Base-by-base conservation (phyloP, 2,888 invertebrate species). In the Coremacera marginata region DNA sequence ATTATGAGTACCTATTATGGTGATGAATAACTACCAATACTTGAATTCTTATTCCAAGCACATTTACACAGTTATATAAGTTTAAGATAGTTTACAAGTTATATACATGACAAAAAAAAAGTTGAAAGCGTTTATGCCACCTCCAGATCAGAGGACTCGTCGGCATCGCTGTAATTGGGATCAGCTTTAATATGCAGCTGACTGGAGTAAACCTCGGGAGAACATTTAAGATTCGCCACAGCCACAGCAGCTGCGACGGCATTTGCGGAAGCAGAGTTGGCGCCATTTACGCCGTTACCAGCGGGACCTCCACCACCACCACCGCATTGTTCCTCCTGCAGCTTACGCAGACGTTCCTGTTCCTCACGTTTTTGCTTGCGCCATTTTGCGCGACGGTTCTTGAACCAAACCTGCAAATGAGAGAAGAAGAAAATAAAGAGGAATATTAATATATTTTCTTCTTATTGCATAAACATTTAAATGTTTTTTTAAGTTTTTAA, bases 351-450 rank as follows among this genome's bases (percentile, higher is more conserved):
- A 78, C 95, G 90, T 89, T 95, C 95, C 89, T 95, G 94, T 88
- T 95, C 94, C 88, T 95, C 98, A 2, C 97, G 93, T 88, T 97
- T 97, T 88, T 97, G 97, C 87, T 98, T 98, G 82, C 98, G 93
- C 97, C 97, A 98, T 91, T 98, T 98, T 83, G 98, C 98, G 55
- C 98, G 92, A 25, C 98, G 93, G 89, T 98, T 98, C 90, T 98
- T 98, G 90, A 98, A 98, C 98, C 98, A 98, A 14, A 98, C 98
- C 98, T 98, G 91, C 16, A 90, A 91, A 87, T 78, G 55, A 70
- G 81, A 78, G 25, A 1, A 16, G 70, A 44, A 65, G 65, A 67
- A 57, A 19, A n/a, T n/a, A n/a, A n/a, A 71, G 51, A 65, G 55
- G 60, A 57, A 74, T 55, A 49, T 57, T 49, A n/a, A 31, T 34